Evolutionary conservation across 2,888 invertebrate species (phyloP), one percentile per base, ranked within the genome.

Genomic region (Aricia artaxerxes): DNA sequence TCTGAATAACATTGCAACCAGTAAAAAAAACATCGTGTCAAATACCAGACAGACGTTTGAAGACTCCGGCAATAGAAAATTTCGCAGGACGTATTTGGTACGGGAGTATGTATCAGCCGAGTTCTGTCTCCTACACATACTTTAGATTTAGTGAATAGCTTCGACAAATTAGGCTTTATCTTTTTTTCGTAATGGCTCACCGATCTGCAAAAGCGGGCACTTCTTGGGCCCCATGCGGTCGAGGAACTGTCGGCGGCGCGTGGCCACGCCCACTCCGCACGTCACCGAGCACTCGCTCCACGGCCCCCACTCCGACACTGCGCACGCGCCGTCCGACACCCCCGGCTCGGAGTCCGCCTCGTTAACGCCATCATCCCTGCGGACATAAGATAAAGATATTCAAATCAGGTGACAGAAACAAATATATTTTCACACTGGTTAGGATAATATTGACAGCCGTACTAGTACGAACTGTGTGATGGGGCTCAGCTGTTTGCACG

Each of bases 261-360:
- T 97, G 87, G 95, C 96, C 81, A 97, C 94, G 11, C 98, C 98
- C 13, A 96, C 90, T 4, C 98, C 98, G 87, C 99, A 99, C 0
- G 97, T 96, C 16, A 96, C 97, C 0, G 98, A 98, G 90, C 99
- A 99, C 85, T 98, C 97, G 73, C 97, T 97, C 98, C 98, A 98
- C 24, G 95, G 90, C 24, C 96, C 95, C 98, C 98, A 98, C 78
- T 95, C 95, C 0, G 96, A 95, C 1, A 96, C 96, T 69, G 93
- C 92, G 89, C 98, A 98, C 82, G 96, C 80, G 2, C 94, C 95
- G 73, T 91, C 92, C 79, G 84, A 82, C 5, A 85, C 87, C 80
- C 84, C 88, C 81, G 85, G 82, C 0, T 82, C 81, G 53, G 83
- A 82, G 78, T 86, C 86, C 0, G 84, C 80, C 2, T 87, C 88